phyloP scores from a whole-genome alignment of 1,140 invertebrate species.

The Drosophila murphyi region DNA sequence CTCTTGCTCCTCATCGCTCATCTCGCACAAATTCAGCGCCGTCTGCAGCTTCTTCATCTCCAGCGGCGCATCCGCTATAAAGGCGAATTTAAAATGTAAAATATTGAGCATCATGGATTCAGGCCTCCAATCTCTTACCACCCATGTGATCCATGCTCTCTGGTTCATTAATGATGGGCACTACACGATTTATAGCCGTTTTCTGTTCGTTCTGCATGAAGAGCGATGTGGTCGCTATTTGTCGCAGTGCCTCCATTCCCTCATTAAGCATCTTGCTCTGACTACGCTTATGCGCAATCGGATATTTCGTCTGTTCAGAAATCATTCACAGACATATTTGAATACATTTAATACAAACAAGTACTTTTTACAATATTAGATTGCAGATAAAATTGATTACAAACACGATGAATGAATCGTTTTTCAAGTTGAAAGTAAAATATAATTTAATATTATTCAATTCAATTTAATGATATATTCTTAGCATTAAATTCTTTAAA shows the following conservation, averaged over 20 bases:
- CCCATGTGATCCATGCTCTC: constrained; percentile 56
- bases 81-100: not conserved
- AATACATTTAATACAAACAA: not conserved
- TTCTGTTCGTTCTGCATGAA: constrained; percentile 84
- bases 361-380: too few relatives aligned
- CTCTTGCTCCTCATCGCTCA: constrained; percentile 74
- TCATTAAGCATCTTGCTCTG: constrained; percentile 84
- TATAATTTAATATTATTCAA: too few relatives aligned
- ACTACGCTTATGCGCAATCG: constrained; percentile 78
- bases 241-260: constrained; percentile 83
- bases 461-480: too few relatives aligned
- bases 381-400: too few relatives aligned
- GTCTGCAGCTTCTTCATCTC: constrained; percentile 81
- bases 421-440: too few relatives aligned
- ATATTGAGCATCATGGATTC: not conserved
- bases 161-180: constrained; percentile 83
- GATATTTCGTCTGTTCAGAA: constrained; percentile 69
- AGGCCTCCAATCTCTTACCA: constrained; percentile 22
- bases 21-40: constrained; percentile 72
- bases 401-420: too few relatives aligned
- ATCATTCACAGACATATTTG: not conserved
- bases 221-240: constrained; percentile 84
- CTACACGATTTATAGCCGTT: constrained; percentile 72
- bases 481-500: too few relatives aligned
- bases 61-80: constrained; percentile 61